A percentile compares a stretch with the other conserved stretches of the same genome.
Conservation (phyloP, 1,140 invertebrate genomes). For the Nautilus pompilius region DNA sequence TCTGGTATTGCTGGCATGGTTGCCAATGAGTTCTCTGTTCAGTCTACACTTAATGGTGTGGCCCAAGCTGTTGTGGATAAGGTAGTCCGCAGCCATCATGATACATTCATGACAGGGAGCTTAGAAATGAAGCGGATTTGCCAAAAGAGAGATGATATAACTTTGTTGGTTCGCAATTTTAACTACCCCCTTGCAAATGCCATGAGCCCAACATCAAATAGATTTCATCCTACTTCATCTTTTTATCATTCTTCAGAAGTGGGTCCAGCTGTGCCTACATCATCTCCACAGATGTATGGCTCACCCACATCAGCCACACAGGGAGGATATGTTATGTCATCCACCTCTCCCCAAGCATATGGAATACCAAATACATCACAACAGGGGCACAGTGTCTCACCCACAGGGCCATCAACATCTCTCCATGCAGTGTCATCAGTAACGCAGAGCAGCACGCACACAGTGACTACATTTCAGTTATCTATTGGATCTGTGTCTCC, state of each 20-base stretch:
- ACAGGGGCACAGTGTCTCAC: slow-evolving; percentile 18
- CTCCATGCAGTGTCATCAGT: slow-evolving; percentile 8
- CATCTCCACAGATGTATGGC: not conserved
- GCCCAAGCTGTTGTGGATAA: slow-evolving; percentile 85
- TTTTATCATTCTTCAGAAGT: not conserved
- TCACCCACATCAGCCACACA: slow-evolving; percentile 4
- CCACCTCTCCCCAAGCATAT: slow-evolving; percentile 24
- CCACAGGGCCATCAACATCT: slow-evolving; percentile 9
- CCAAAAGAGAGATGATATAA: slow-evolving; percentile 73
- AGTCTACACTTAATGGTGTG: slow-evolving; percentile 76
- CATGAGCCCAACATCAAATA: slow-evolving; percentile 30
- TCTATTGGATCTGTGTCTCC: slow-evolving; percentile 16
- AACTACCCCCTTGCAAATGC: slow-evolving; percentile 73
- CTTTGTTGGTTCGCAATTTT: slow-evolving; percentile 81
- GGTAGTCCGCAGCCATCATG: slow-evolving; percentile 78
- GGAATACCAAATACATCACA: slow-evolving; percentile 26
- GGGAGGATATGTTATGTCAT: slow-evolving; percentile 10
- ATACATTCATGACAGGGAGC: slow-evolving; percentile 64
- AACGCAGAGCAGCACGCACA: slow-evolving; percentile 9
- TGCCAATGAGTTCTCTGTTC: slow-evolving; percentile 69
- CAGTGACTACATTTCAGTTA: slow-evolving; percentile 9
- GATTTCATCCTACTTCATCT: slow-evolving; percentile 14
- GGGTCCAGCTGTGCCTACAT: not conserved
- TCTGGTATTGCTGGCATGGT: slow-evolving; percentile 47
- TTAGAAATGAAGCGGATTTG: slow-evolving; percentile 40